A percentile compares a stretch with the other conserved stretches of the same genome.
phyloP scores from a whole-genome alignment of 30 jellyfish, hydroid and myxozoan genomes.

The Hydractinia symbiolongicarpus region DNA sequence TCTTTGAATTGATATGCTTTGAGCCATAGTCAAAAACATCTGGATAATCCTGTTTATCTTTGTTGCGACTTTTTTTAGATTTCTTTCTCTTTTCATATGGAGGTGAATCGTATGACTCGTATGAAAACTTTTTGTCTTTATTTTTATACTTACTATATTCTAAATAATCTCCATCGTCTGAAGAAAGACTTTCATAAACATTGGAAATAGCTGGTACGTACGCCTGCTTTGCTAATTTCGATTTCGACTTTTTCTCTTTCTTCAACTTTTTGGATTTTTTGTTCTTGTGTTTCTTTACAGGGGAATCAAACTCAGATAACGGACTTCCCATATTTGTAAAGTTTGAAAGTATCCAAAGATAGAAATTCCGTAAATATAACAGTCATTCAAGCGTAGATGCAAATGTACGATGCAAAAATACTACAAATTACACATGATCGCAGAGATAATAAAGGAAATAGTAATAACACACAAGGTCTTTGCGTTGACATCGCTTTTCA shows the following conservation, averaged over 20 bases:
- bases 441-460: no score
- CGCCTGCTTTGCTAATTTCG: background rate
- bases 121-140: background rate
- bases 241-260: slow-evolving; percentile 32
- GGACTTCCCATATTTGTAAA: slow-evolving; percentile 25
- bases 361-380: no score
- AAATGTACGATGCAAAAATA: no score
- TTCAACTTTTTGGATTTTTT: slow-evolving; percentile 36
- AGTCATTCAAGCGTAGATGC: no score
- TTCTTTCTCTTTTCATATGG: slow-evolving; percentile 11
- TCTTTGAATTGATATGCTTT: slow-evolving; percentile 4
- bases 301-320: slow-evolving; percentile 19
- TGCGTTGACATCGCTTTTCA: no score
- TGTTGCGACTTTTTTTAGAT: background rate
- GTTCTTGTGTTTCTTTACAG: slow-evolving; percentile 16
- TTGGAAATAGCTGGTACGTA: background rate
- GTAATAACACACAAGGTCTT: no score
- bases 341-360: no score
- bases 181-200: slow-evolving; percentile 30
- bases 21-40: background rate
- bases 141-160: slow-evolving; percentile 8
- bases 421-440: no score
- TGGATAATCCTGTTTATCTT: background rate
- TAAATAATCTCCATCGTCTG: slow-evolving; percentile 28
- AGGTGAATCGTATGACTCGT: slow-evolving; percentile 3